Percentiles rank a stretch among this genome's conserved stretches.
These are phyloP conservation scores for Stegodyphus dumicola DNA, from an alignment of 1,140 invertebrate species.

Conservation along the genomic window DNA sequence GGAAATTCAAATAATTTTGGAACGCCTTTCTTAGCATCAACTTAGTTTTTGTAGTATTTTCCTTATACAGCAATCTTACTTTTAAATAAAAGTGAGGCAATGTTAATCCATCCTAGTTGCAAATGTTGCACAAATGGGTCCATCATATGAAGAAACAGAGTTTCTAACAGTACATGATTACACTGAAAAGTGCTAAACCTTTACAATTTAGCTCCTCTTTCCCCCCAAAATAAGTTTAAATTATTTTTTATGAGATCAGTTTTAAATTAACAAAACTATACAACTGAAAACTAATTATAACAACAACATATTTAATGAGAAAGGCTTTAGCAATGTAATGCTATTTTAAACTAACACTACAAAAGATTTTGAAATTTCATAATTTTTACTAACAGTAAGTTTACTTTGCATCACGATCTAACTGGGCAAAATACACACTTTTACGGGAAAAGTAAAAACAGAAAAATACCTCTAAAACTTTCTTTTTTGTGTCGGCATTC, in stretches of 20 bases:
- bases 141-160: not conserved
- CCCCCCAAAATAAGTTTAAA: too few relatives aligned
- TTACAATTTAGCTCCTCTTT: too few relatives aligned
- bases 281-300: not conserved
- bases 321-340: not conserved
- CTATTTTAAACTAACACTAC: not conserved
- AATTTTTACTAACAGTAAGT: not conserved
- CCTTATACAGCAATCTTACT: too few relatives aligned
- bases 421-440: not conserved
- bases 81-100: too few relatives aligned
- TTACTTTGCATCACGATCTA: not conserved
- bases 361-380: not conserved
- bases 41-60: too few relatives aligned
- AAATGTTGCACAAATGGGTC: not conserved
- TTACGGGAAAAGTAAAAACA: not conserved
- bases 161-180: not conserved
- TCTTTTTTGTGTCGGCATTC: conserved; percentile 91
- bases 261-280: too few relatives aligned
- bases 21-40: too few relatives aligned
- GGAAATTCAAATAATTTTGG: too few relatives aligned
- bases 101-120: not conserved
- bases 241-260: too few relatives aligned
- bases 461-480: conserved; percentile 84
- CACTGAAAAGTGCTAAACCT: not conserved
- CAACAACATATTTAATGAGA: not conserved